A percentile compares a stretch with the other conserved stretches of the same genome.
These are phyloP conservation scores for Sylvia borin DNA, from an alignment of 2,797 vertebrate genomes.

Conservation along the genomic window DNA sequence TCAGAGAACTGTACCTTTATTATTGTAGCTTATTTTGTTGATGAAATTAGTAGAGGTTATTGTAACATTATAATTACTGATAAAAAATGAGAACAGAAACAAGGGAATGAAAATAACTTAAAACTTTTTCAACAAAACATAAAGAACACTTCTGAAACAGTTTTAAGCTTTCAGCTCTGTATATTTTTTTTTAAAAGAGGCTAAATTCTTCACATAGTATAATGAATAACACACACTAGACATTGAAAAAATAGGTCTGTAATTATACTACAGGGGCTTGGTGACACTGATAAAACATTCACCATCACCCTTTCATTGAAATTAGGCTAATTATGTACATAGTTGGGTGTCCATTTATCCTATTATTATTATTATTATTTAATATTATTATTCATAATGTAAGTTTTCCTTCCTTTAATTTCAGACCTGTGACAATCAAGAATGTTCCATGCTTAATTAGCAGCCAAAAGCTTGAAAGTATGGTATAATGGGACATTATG, in stretches of 20 bases:
- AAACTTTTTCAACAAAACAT: not conserved
- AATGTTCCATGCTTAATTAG: constrained; percentile 63
- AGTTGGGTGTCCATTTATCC: constrained; percentile 55
- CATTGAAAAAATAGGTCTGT: constrained; percentile 50
- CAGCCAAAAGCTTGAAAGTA: constrained; percentile 56
- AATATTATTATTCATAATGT: constrained; percentile 60
- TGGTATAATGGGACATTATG: constrained; percentile 50
- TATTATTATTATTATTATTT: constrained; percentile 70
- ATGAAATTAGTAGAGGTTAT: not conserved
- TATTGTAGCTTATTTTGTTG: not conserved
- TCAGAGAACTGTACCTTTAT: not conserved
- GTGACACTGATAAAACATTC: constrained; percentile 68
- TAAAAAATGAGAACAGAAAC: not conserved
- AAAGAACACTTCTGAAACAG: not conserved
- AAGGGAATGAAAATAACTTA: not conserved
- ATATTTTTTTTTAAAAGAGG: not conserved
- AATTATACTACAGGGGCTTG: constrained; percentile 62
- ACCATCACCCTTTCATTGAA: constrained; percentile 43
- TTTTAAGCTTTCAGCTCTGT: not conserved
- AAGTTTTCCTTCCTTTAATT: constrained; percentile 67
- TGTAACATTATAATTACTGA: not conserved
- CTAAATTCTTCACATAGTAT: constrained; percentile 13
- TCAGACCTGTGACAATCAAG: constrained; percentile 56
- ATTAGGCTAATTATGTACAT: constrained; percentile 68
- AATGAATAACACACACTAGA: constrained; percentile 58